Conservation (phyloP, 2,888 invertebrate species). For the Globia sparganii region DNA sequence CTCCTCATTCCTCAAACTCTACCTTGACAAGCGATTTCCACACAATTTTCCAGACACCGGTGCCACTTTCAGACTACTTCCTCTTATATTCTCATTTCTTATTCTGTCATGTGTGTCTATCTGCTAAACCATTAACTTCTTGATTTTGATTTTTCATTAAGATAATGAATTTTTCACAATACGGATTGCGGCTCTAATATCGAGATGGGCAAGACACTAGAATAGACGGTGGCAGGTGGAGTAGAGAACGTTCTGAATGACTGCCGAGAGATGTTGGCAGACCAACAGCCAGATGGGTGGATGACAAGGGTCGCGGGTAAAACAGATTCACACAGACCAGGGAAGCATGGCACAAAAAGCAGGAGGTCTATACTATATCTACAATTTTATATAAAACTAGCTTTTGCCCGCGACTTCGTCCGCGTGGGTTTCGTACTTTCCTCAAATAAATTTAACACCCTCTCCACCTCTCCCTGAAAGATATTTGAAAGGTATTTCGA, state of each 20-base stretch:
- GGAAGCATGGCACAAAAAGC: not conserved
- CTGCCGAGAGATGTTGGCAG: not conserved
- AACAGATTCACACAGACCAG: not conserved
- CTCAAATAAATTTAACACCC: no score
- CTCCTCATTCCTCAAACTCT: not conserved
- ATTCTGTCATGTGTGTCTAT: not conserved
- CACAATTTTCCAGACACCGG: not conserved
- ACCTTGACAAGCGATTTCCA: not conserved
- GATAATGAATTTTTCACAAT: not conserved
- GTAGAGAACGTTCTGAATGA: not conserved
- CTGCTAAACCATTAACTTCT: not conserved
- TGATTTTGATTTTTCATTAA: no score
- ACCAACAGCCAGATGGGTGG: not conserved
- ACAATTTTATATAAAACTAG: no score
- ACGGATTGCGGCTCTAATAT: not conserved
- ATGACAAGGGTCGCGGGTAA: not conserved
- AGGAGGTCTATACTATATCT: not conserved
- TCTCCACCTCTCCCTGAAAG: no score
- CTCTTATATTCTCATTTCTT: not conserved
- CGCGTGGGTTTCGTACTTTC: no score
- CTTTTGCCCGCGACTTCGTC: no score
- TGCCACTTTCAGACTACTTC: not conserved
- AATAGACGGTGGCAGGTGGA: not conserved
- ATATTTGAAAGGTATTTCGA: no score
- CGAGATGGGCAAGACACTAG: not conserved